Percentiles rank a stretch among this genome's conserved stretches.
These are phyloP conservation scores for Acholoe squamosa DNA, from an alignment of 2,888 invertebrate species.

Conservation along the genomic window DNA sequence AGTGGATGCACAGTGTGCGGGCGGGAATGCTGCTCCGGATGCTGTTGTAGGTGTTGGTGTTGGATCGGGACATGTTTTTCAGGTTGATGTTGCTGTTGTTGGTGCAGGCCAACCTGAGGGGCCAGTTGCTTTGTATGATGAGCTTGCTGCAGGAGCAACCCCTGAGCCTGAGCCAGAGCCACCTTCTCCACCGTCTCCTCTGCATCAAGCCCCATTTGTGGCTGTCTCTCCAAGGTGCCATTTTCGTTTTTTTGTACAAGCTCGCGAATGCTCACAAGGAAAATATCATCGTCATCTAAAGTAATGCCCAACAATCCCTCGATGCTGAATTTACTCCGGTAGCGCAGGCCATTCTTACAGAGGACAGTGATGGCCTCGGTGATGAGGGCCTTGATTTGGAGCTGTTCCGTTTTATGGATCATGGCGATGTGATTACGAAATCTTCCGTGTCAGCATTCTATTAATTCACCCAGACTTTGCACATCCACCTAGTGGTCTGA, in stretches of 20 bases:
- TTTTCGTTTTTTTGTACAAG: conserved; percentile 58
- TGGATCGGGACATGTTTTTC: background rate
- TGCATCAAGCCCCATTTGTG: background rate
- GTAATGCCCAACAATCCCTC: conserved; percentile 70
- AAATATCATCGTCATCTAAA: conserved; percentile 69
- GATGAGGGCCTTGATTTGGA: conserved; percentile 64
- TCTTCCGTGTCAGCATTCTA: background rate
- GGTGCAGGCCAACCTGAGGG: background rate
- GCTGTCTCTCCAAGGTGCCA: background rate
- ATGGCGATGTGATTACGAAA: background rate
- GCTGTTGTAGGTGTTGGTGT: background rate
- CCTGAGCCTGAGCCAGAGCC: conserved; percentile 29
- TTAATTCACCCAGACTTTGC: background rate
- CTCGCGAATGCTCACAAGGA: conserved; percentile 69
- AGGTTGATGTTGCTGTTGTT: conserved; percentile 22
- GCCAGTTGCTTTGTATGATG: background rate
- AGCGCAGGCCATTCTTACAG: conserved; percentile 65
- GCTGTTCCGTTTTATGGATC: conserved; percentile 60
- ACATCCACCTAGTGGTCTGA: background rate
- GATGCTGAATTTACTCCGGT: conserved; percentile 65
- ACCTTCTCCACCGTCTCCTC: background rate
- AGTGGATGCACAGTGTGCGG: conserved; percentile 30
- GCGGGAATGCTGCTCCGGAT: background rate
- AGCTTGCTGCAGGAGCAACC: background rate
- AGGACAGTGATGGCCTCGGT: conserved; percentile 67